Evolutionary conservation across 2,113 vertebrate genomes (phyloP).

Genomic region (Ciconia maguari): DNA sequence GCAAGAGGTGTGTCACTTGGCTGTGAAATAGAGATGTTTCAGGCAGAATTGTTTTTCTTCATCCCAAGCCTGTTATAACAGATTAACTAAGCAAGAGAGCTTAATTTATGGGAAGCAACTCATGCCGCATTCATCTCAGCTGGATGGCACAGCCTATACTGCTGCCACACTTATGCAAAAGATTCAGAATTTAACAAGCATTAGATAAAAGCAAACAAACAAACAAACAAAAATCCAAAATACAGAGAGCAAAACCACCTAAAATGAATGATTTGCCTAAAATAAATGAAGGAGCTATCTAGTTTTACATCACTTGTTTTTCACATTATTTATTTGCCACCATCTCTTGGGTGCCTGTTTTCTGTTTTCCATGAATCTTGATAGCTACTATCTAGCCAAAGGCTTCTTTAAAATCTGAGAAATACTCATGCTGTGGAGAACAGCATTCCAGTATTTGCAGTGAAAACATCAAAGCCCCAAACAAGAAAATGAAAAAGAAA

Average conservation of each 20-base stretch:
- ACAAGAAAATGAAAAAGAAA: neutral
- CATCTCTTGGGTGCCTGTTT: neutral
- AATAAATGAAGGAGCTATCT: neutral
- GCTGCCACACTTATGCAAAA: neutral
- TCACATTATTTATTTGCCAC: neutral
- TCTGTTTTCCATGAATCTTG: neutral
- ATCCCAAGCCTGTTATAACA: neutral
- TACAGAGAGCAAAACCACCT: neutral
- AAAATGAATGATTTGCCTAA: neutral
- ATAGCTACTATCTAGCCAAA: neutral
- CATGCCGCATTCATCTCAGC: neutral
- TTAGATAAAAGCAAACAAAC: neutral
- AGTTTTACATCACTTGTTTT: neutral
- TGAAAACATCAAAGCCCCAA: neutral
- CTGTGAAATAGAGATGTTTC: neutral
- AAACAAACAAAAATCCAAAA: neutral
- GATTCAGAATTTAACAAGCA: neutral
- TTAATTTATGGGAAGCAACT: neutral
- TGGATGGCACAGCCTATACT: neutral
- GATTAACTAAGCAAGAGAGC: slow-evolving; percentile 10
- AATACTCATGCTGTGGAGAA: neutral
- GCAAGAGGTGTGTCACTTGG: neutral
- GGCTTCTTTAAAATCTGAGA: neutral
- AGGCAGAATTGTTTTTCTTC: neutral
- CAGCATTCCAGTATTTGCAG: neutral